phyloP scores from a whole-genome alignment of 2,113 vertebrate species.

The Tragelaphus imberbis region DNA sequence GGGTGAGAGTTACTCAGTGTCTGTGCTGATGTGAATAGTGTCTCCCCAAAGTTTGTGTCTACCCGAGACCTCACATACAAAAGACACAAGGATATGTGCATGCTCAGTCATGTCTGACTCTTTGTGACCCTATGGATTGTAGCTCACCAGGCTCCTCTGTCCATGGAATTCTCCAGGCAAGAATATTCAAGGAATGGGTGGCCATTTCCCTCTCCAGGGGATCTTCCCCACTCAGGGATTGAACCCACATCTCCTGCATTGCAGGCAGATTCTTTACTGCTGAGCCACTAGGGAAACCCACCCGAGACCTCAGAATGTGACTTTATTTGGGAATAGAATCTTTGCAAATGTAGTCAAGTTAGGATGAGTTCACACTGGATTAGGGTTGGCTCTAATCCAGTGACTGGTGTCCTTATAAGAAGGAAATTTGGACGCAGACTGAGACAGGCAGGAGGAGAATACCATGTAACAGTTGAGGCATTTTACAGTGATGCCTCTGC shows the following conservation, averaged over 20 bases:
- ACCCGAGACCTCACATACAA: not conserved
- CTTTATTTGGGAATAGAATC: conserved; percentile 39
- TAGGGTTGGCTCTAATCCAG: not conserved
- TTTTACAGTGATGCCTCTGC: not conserved
- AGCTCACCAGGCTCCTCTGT: not conserved
- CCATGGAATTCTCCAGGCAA: not conserved
- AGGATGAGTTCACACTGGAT: not conserved
- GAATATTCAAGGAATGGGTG: not conserved
- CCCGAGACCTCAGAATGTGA: not conserved
- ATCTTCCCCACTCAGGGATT: not conserved
- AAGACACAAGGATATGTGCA: not conserved
- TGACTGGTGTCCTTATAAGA: not conserved
- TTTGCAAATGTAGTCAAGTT: conserved; percentile 12
- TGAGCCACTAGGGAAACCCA: not conserved
- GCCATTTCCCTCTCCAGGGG: not conserved
- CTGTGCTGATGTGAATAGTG: not conserved
- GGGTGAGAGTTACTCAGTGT: not conserved
- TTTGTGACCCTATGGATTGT: not conserved
- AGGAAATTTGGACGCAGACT: not conserved
- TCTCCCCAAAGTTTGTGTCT: not conserved
- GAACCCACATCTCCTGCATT: not conserved
- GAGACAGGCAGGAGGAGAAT: not conserved
- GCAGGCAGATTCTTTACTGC: not conserved
- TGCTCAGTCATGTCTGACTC: not conserved
- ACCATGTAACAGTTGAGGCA: not conserved